Evolutionary conservation across 2,888 invertebrate species (phyloP).

Genomic region (Patella ulyssiponensis): DNA sequence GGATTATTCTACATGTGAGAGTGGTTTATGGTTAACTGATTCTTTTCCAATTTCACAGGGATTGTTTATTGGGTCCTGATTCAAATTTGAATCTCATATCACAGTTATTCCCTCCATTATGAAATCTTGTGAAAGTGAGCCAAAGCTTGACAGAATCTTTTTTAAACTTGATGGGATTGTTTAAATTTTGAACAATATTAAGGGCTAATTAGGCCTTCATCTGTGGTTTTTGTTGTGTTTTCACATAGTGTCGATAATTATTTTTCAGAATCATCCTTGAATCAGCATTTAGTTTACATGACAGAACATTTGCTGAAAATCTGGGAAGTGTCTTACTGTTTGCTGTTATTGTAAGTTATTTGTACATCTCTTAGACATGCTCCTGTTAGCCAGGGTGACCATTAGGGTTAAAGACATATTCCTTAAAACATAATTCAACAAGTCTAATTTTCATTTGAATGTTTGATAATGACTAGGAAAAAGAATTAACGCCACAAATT

Average conservation of each 20-base stretch:
- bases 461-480: too few species aligned
- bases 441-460: too few species aligned
- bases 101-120: too few species aligned
- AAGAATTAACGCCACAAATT: too few species aligned
- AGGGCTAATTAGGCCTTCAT: background rate
- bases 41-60: too few species aligned
- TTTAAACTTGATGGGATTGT: background rate
- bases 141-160: background rate
- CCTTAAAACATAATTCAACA: too few species aligned
- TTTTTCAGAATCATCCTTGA: slow-evolving; percentile 74
- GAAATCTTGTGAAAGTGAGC: background rate
- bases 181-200: background rate
- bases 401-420: too few species aligned
- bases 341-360: slow-evolving; percentile 74
- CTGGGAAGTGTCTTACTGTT: slow-evolving; percentile 75
- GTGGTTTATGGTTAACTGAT: too few species aligned
- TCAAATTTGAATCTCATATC: too few species aligned
- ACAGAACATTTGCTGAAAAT: slow-evolving; percentile 75
- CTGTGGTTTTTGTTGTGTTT: background rate
- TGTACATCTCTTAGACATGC: background rate
- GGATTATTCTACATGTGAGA: too few species aligned
- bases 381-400: background rate
- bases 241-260: too few species aligned
- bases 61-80: too few species aligned
- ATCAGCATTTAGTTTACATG: slow-evolving; percentile 76